Evolutionary conservation across 2,888 invertebrate genomes (phyloP).

Genomic region (Aspidapion aeneum): DNA sequence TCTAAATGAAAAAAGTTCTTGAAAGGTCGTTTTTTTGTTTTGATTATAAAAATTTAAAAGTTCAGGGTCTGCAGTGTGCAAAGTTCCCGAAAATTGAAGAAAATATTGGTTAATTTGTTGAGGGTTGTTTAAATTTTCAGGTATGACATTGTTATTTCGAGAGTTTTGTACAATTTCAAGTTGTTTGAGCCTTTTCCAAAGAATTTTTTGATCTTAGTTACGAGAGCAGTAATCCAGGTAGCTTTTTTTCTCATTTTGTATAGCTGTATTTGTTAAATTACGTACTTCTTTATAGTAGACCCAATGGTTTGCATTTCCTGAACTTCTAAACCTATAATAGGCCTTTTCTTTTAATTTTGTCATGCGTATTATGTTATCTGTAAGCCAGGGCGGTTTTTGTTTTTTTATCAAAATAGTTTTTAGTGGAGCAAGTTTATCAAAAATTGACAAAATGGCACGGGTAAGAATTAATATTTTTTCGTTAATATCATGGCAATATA

Average conservation of each 20-base stretch:
- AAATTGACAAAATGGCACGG: background rate
- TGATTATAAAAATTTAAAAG: background rate
- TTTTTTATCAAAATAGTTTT: conserved; percentile 2
- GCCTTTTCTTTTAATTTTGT: background rate
- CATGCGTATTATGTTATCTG: background rate
- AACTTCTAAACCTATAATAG: background rate
- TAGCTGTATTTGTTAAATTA: background rate
- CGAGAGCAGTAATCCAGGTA: background rate
- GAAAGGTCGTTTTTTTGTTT: background rate
- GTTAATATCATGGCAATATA: background rate
- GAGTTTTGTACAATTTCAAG: background rate
- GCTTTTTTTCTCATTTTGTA: background rate
- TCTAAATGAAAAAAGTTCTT: background rate
- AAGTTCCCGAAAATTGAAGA: too few species aligned
- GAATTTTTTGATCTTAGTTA: background rate
- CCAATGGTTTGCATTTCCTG: background rate
- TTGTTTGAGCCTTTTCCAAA: background rate
- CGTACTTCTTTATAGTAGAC: background rate
- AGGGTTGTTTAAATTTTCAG: background rate
- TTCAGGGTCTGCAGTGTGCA: background rate
- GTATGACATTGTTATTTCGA: too few species aligned
- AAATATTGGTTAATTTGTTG: background rate
- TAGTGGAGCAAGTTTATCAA: background rate
- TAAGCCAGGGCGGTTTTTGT: conserved; percentile 1
- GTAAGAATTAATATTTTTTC: background rate